Conservation (phyloP, 2,797 vertebrate genomes). For the Eurystomus glaucurus region DNA sequence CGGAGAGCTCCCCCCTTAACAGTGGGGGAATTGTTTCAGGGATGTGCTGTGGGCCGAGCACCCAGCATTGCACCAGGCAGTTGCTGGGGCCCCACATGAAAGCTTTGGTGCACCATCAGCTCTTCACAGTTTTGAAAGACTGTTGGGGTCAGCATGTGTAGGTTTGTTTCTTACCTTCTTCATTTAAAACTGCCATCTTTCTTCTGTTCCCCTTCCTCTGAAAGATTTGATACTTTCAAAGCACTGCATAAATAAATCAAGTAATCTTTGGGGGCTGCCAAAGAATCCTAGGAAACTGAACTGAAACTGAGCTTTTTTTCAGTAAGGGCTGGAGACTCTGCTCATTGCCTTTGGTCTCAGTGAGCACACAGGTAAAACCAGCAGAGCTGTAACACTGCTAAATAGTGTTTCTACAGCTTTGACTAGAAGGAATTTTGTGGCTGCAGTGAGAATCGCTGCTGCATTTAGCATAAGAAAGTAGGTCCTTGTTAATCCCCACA, state of each 20-base stretch:
- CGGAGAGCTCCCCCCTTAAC: background rate
- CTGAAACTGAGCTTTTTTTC: background rate
- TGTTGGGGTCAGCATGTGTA: accelerated
- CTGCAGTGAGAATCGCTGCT: background rate
- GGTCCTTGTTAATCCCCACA: background rate
- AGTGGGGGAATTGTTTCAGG: accelerated
- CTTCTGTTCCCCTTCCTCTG: background rate
- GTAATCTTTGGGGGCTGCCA: background rate
- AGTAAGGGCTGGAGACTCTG: background rate
- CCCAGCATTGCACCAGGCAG: background rate
- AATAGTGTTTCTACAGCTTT: accelerated
- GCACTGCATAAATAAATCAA: background rate
- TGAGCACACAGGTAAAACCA: accelerated
- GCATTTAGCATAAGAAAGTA: background rate
- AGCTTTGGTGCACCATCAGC: background rate
- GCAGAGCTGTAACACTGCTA: accelerated
- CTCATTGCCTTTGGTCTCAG: background rate
- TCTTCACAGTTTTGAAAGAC: background rate
- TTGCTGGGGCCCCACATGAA: accelerated
- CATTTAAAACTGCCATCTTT: background rate
- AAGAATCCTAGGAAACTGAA: background rate
- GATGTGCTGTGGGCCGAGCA: background rate
- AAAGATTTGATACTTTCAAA: background rate
- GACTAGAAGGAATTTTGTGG: background rate
- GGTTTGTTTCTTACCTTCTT: background rate